A percentile compares a stretch with the other conserved stretches of the same genome.
Evolutionary conservation across 2,888 invertebrate species (phyloP).

Genomic region (Odontothrips loti): DNA sequence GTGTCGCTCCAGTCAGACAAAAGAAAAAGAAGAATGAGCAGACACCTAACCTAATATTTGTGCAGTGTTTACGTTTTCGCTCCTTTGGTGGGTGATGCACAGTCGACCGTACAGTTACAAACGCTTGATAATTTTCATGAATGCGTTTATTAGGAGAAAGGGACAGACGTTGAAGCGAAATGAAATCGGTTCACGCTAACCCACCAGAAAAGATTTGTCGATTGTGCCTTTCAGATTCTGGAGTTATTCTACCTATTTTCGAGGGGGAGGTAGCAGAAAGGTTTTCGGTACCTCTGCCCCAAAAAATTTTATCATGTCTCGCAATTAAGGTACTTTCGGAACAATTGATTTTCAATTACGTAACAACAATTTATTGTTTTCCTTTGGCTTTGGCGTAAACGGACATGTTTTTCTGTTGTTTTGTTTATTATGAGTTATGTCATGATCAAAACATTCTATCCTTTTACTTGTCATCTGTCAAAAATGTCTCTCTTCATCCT

Average conservation of each 20-base stretch:
- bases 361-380: too few species aligned
- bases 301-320: not conserved
- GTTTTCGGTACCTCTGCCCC: not conserved
- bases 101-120: too few species aligned
- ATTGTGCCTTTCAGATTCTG: not conserved
- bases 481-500: not conserved
- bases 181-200: constrained; percentile 10
- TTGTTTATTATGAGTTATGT: not conserved
- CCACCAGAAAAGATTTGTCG: constrained; percentile 9
- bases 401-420: not conserved
- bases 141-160: not conserved
- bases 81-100: too few species aligned
- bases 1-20: too few species aligned
- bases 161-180: not conserved
- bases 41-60: too few species aligned
- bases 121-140: not conserved
- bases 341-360: too few species aligned
- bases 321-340: not conserved
- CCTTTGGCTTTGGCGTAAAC: too few species aligned
- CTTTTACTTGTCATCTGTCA: not conserved
- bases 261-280: constrained; percentile 2
- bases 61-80: too few species aligned
- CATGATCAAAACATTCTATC: not conserved
- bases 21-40: too few species aligned
- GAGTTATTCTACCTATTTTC: not conserved